phyloP scores from a whole-genome alignment of 2,888 invertebrate species.

The Ryuthela nishihirai region DNA sequence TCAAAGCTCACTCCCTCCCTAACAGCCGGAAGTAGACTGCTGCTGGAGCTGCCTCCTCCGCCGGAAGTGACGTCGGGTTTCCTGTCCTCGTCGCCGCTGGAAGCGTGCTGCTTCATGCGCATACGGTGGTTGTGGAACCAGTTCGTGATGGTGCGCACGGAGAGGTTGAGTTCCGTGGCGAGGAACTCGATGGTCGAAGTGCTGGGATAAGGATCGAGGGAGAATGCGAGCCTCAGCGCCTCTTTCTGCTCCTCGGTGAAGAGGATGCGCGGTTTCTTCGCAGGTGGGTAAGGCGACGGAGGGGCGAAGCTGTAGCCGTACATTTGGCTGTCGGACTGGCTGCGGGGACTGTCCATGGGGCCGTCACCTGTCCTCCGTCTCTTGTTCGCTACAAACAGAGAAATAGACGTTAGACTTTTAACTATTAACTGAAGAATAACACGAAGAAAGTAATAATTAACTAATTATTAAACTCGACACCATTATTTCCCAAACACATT shows the following conservation, averaged over 20 bases:
- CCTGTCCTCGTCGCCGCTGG: constrained; percentile 32
- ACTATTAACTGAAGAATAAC: no score
- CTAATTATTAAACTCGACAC: no score
- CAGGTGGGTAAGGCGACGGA: constrained; percentile 58
- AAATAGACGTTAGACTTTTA: not conserved
- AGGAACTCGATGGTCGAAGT: constrained; percentile 94
- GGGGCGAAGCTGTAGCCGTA: constrained; percentile 37
- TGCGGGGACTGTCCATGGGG: constrained; percentile 45
- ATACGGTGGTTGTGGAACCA: constrained; percentile 99
- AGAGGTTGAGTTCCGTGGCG: constrained; percentile 82
- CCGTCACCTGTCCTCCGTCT: constrained; percentile 59
- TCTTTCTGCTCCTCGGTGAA: constrained; percentile 99
- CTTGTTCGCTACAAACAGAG: constrained; percentile 65
- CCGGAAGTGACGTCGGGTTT: constrained; percentile 3
- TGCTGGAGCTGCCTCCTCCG: constrained; percentile 13
- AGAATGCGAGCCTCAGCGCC: constrained; percentile 87
- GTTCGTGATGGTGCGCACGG: constrained; percentile 94
- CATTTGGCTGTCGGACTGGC: constrained; percentile 35
- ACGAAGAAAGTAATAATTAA: no score
- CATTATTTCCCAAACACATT: no score
- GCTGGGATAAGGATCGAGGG: constrained; percentile 94
- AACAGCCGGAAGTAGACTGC: constrained; percentile 14
- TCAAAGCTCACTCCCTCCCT: constrained; percentile 60
- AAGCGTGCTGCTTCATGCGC: constrained; percentile 80
- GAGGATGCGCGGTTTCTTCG: constrained; percentile 86